Base-by-base conservation (phyloP, 35 echinoderm and acorn worm genomes). In the Chiridota heheva region DNA sequence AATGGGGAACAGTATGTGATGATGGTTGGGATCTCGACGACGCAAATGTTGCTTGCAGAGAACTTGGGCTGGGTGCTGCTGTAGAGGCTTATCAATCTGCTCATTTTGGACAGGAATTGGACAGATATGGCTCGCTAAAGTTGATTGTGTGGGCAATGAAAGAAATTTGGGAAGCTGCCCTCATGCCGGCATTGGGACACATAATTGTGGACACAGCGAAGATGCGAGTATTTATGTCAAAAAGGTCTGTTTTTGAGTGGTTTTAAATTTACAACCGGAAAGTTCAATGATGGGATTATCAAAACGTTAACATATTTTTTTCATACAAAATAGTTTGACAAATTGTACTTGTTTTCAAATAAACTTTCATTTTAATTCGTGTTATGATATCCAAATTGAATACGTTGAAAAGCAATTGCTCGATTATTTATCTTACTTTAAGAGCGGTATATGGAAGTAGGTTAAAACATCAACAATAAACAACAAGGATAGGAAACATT, bases 1-100 rank as follows among this genome's bases (percentile, higher is more conserved):
- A 2, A 39, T 69, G 65, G 65, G 65, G 65, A 18, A 69, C 65
- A 2, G 65, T 69, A 7, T 69, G 65, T 36, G 65, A 69, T 16
- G 40, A 5, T 26, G 6, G 6, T 1, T 69, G 65, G 65, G 65
- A 72, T n/a, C 15, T 43, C 18, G 40, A 41, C 17, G 69, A 72
- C 38, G 69, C 38, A 37, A 13, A 42, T 12, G 69, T 72, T 16
- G 69, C 46, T 20, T 72, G 69, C 27, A 10, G 39, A 22, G 13
- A 72, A 44, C 69, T 72, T 26, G 69, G 69, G n/a, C 46, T 18
- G 13, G 17, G 65, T 4, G 65, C 34, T 7, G 7, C 1, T 18
- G 65, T 30, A 4, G 40, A 2, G 20, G 25, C 3, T 5, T 12
- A n/a, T 2, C 5, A 18, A 7, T 37, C 5, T 30, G 65, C 5